Base-by-base conservation (phyloP, 2,888 invertebrate genomes). In the Lasioglossum zephyrum region DNA sequence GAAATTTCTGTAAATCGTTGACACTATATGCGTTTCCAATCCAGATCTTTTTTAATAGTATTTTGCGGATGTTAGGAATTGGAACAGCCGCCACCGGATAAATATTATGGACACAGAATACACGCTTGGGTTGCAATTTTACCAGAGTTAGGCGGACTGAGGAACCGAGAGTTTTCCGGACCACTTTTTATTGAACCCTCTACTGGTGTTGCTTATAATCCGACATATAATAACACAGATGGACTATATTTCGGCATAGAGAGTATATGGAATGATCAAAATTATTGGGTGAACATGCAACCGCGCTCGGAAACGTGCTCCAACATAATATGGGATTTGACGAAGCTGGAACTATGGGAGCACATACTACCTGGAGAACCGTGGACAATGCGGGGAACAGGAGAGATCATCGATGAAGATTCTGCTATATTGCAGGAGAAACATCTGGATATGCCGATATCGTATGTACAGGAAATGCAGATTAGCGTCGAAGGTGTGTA, bases 91-190 rank as follows among this genome's bases (percentile, higher is more conserved):
- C 96, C 96, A 0, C 95, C 95, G 2, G 98, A 98, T 92, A 96
- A 96, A 0, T 96, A 97, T 77, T 96, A 97, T 86, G 97, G 97
- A 4, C 96, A 96, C 93, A 96, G 98, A 63, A 96, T 98, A 1
- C 99, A 99, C 95, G 97, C 97, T 0, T 99, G 99, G 99, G 97
- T 98, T 4, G 95, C 98, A 4, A 95, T 99, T 6, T 93, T 97
- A 73, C 96, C 97, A 2, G 96, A 96, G 22, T 87, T 93, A 60
- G 94, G 95, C 86, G 95, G 95, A 3, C 92, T 94, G 0, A 95
- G 95, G 0, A 94, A 93, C 81, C 95, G 96, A 88, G 97, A 96
- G 53, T 95, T 97, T 0, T 95, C 96, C 5, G 96, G 96, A 84
- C 96, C 97, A 0, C 96, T 97, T 94, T 99, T 98, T 94, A 97